phyloP scores from a whole-genome alignment of 2,113 vertebrate species.

The Pogona vitticeps region DNA sequence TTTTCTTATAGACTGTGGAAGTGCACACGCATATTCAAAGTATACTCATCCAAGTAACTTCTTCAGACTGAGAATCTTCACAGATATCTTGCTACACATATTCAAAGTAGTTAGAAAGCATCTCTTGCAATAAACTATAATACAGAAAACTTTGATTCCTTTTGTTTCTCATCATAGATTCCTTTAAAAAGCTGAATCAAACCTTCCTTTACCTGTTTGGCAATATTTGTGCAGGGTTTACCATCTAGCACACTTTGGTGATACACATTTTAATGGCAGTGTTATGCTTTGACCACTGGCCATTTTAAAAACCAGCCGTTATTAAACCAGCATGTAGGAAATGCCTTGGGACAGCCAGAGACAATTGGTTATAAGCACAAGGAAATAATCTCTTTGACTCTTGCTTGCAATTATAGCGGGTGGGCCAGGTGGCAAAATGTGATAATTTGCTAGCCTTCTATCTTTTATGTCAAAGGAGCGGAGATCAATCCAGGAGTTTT shows the following conservation, averaged over 20 bases:
- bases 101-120: background rate
- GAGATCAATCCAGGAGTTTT: slow-evolving; percentile 36
- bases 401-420: slow-evolving; percentile 52
- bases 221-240: slow-evolving; percentile 40
- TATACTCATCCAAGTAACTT: too few relatives aligned
- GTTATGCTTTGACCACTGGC: slow-evolving; percentile 45
- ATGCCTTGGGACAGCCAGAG: slow-evolving; percentile 65
- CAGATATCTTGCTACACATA: background rate
- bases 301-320: slow-evolving; percentile 71
- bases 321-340: slow-evolving; percentile 67
- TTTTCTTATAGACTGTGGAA: background rate
- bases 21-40: too few relatives aligned
- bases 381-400: slow-evolving; percentile 66
- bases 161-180: slow-evolving; percentile 41
- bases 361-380: slow-evolving; percentile 68
- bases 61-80: too few relatives aligned
- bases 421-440: slow-evolving; percentile 56
- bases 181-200: slow-evolving; percentile 39
- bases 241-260: slow-evolving; percentile 51
- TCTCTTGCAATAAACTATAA: background rate
- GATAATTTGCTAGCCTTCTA: slow-evolving; percentile 68
- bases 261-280: slow-evolving; percentile 55
- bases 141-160: background rate
- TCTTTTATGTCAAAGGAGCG: slow-evolving; percentile 21
- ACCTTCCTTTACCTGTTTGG: slow-evolving; percentile 43